phyloP scores from a whole-genome alignment of 2,113 vertebrate species.

The Labrus mixtus region DNA sequence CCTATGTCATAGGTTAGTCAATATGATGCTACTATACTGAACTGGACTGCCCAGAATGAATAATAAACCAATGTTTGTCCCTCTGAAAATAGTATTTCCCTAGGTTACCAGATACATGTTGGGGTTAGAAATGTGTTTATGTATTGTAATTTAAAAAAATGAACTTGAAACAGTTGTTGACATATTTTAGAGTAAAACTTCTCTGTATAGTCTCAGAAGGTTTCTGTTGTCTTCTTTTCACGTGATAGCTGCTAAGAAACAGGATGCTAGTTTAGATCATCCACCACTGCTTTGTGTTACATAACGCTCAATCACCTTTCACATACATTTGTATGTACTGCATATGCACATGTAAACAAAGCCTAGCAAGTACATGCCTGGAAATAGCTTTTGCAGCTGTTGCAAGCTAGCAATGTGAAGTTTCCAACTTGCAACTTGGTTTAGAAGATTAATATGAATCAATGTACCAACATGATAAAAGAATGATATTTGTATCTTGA shows the following conservation, averaged over 20 bases:
- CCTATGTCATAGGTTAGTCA: neutral
- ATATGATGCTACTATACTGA: neutral
- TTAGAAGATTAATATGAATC: too few relatives aligned
- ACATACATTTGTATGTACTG: neutral
- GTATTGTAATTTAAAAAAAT: too few relatives aligned
- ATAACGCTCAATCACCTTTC: neutral
- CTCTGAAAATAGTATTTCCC: too few relatives aligned
- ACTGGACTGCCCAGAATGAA: neutral
- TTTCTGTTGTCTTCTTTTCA: neutral
- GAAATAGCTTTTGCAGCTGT: neutral
- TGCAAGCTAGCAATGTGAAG: neutral
- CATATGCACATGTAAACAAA: neutral
- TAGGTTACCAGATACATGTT: neutral
- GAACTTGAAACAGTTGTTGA: too few relatives aligned
- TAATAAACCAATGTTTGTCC: too few relatives aligned
- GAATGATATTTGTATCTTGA: too few relatives aligned
- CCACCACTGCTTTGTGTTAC: neutral
- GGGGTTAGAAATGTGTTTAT: neutral
- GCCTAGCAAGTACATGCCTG: neutral
- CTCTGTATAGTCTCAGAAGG: neutral
- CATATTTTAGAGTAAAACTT: too few relatives aligned
- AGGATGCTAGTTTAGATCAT: neutral
- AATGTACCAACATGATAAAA: too few relatives aligned
- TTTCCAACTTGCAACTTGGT: neutral
- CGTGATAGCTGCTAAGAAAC: neutral